A percentile compares a stretch with the other conserved stretches of the same genome.
Evolutionary conservation across 1,140 invertebrate species (phyloP).

Genomic region (Heliconius hewitsoni): DNA sequence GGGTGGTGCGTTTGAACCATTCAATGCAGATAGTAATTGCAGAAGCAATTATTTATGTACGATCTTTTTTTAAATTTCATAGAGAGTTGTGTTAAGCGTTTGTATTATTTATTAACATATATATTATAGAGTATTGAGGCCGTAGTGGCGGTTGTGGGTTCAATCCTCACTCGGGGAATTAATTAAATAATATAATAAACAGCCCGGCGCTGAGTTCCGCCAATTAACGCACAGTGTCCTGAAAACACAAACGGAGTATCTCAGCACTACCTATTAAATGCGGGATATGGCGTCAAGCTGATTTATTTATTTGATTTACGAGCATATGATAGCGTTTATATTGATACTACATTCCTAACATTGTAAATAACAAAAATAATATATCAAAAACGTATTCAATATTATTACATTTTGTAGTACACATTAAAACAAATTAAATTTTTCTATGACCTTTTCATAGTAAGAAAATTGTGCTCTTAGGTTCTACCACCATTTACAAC

Average conservation of each 20-base stretch:
- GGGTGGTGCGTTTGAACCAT: not conserved
- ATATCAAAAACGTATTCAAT: not conserved
- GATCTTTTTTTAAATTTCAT: not conserved
- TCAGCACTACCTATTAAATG: too few species aligned
- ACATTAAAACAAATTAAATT: not conserved
- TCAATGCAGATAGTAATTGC: constrained; percentile 12
- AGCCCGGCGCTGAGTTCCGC: too few species aligned
- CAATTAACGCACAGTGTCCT: too few species aligned
- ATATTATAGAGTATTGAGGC: too few species aligned
- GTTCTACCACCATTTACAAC: not conserved
- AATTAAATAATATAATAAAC: too few species aligned
- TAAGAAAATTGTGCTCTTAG: constrained; percentile 3
- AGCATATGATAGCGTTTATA: too few species aligned
- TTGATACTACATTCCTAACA: too few species aligned
- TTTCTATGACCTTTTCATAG: not conserved
- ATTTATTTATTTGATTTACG: too few species aligned
- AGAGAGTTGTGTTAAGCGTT: not conserved
- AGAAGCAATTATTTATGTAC: constrained; percentile 6
- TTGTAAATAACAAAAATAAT: not conserved
- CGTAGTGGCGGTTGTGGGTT: too few species aligned
- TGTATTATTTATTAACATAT: not conserved
- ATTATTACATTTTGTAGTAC: not conserved
- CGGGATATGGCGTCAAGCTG: too few species aligned
- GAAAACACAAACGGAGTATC: too few species aligned
- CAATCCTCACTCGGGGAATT: too few species aligned